Evolutionary conservation across 2,113 vertebrate genomes (phyloP).

Genomic region (Urocitellus parryii): DNA sequence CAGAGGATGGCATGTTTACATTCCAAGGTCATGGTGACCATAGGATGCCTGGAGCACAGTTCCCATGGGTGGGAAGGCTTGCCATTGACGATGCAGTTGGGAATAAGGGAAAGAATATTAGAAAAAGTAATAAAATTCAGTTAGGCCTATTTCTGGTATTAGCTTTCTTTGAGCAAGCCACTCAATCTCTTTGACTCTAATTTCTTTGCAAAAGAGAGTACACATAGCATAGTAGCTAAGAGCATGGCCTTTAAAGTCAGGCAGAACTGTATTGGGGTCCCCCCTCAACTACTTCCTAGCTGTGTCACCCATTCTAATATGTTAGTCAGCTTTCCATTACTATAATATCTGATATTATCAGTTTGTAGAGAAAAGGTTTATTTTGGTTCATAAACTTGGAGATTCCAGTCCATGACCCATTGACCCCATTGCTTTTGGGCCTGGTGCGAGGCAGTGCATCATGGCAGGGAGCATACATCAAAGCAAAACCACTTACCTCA

Average conservation of each 20-base stretch:
- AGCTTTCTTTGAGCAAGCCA: constrained; percentile 48
- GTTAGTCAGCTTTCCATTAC: neutral
- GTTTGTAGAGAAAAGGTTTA: neutral
- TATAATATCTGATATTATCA: neutral
- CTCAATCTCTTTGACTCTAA: neutral
- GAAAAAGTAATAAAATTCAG: neutral
- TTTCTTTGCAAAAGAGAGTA: constrained; percentile 51
- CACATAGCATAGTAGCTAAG: neutral
- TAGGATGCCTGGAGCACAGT: neutral
- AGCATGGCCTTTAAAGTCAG: constrained; percentile 9
- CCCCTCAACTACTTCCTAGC: neutral
- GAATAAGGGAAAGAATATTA: constrained; percentile 45
- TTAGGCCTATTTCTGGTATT: constrained; percentile 40
- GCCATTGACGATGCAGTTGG: neutral
- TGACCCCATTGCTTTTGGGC: neutral
- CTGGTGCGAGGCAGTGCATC: neutral
- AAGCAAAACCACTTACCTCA: neutral
- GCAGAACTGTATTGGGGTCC: neutral
- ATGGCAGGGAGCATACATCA: neutral
- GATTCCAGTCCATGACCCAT: neutral
- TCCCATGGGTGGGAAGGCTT: neutral
- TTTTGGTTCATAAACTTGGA: neutral
- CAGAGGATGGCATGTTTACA: constrained; percentile 41
- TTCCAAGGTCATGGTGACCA: constrained; percentile 25
- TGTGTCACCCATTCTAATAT: neutral